Evolutionary conservation across 2,113 vertebrate genomes (phyloP).

Genomic region (Eubucco bourcierii): DNA sequence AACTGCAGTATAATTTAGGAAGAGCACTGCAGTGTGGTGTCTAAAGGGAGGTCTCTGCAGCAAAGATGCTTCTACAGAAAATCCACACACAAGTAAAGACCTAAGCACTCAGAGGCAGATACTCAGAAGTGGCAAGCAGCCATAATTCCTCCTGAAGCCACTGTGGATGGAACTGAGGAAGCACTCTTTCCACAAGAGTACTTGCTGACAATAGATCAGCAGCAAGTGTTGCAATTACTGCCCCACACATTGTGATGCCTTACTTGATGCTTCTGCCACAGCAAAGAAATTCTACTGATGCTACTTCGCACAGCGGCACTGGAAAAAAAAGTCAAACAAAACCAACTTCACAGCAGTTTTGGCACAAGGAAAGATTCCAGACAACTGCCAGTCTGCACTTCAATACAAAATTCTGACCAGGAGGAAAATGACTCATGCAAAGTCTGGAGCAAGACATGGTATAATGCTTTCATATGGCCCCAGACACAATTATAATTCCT

Average conservation of each 20-base stretch:
- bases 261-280: slow-evolving; percentile 35
- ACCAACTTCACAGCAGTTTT: slow-evolving; percentile 56
- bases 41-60: not conserved
- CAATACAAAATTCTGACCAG: slow-evolving; percentile 60
- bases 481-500: slow-evolving; percentile 69
- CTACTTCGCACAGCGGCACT: slow-evolving; percentile 42
- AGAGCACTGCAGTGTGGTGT: not conserved
- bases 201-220: slow-evolving; percentile 58
- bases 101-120: not conserved
- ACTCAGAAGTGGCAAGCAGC: slow-evolving; percentile 32
- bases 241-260: slow-evolving; percentile 19
- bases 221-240: slow-evolving; percentile 48
- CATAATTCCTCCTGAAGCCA: slow-evolving; percentile 33
- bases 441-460: slow-evolving; percentile 63
- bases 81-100: not conserved
- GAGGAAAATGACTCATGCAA: slow-evolving; percentile 66
- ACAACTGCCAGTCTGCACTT: slow-evolving; percentile 61
- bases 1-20: not conserved
- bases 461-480: slow-evolving; percentile 63
- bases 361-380: slow-evolving; percentile 43
- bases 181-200: slow-evolving; percentile 27
- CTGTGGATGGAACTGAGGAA: slow-evolving; percentile 14
- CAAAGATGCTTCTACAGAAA: not conserved
- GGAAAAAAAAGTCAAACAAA: slow-evolving; percentile 37
- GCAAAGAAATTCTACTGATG: slow-evolving; percentile 51